A percentile compares a stretch with the other conserved stretches of the same genome.
These are phyloP conservation scores for Parthenolecanium corni DNA, from an alignment of 2,888 invertebrate species.

Conservation along the genomic window DNA sequence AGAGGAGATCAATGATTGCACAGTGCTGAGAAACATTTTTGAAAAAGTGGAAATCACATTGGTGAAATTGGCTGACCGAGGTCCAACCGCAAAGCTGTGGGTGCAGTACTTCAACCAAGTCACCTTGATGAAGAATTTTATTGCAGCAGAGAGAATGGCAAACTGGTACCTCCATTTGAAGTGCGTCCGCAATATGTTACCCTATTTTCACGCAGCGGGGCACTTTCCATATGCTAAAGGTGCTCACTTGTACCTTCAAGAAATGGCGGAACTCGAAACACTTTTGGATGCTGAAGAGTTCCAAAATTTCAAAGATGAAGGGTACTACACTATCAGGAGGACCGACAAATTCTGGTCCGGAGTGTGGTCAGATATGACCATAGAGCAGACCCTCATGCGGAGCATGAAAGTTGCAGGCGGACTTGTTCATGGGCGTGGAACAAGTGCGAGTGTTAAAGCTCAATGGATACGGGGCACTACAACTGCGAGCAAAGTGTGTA, in stretches of 20 bases:
- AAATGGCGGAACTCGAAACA: conserved; percentile 35
- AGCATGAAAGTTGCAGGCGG: conserved; percentile 35
- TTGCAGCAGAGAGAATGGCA: conserved; percentile 3
- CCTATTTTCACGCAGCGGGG: conserved; percentile 18
- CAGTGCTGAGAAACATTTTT: background rate
- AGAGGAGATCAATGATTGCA: background rate
- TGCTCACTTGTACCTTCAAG: conserved; percentile 37
- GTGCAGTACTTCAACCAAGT: conserved; percentile 35
- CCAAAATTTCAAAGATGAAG: conserved; percentile 31
- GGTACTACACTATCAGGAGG: conserved; percentile 30
- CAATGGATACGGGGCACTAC: conserved; percentile 33
- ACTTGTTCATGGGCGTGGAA: conserved; percentile 34
- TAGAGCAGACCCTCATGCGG: conserved; percentile 36
- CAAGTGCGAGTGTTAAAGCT: conserved; percentile 32
- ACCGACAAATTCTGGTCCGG: conserved; percentile 30
- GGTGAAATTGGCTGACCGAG: background rate
- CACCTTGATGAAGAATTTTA: background rate
- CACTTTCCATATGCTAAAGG: conserved; percentile 28
- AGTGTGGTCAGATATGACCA: conserved; percentile 32
- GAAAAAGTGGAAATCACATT: background rate
- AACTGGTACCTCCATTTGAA: conserved; percentile 16
- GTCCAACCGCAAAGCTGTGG: conserved; percentile 34
- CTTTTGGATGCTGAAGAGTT: conserved; percentile 33
- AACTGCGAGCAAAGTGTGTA: conserved; percentile 33
- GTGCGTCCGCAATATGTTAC: conserved; percentile 10